Base-by-base conservation (phyloP, 1,140 invertebrate species). In the Saccostrea glomerata region DNA sequence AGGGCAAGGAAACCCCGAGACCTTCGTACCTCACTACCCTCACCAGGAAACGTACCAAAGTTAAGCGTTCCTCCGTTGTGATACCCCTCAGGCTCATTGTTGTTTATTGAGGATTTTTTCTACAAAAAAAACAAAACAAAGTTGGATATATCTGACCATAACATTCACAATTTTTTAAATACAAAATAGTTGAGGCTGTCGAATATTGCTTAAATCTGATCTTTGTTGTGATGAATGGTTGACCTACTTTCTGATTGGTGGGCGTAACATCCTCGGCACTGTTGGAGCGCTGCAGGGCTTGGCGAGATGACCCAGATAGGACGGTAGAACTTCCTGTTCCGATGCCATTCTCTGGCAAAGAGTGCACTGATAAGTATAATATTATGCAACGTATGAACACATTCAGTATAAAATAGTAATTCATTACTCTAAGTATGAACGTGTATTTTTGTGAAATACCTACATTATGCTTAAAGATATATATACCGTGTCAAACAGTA, bases 41-140 rank as follows among this genome's bases (percentile, higher is more conserved):
- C 90, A 89, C 91, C 86, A 86, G 91, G 90, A 89, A 93, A 93
- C 93, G 92, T 93, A 93, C 92, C 93, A 90, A 91, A 93, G 90
- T 97, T 97, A 92, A 97, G 94, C 84, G 91, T 96, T 96, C 91
- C 85, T 54, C 86, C 88, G 13, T 90, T 96, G 91, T 95, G 96
- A 63, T 96, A 95, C n/a, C 88, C 86, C 85, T 90, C 88, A 11
- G 70, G 86, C 47, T 90, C 84, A 36, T 90, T 90, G 87, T 90
- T 90, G 77, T 89, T 84, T 97, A 97, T 55, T 97, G 97, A 23
- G 97, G 83, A 58, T 58, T 85, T 85, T 88, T 90, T 97, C 96
- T 97, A 96, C 30, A 91, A 88, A 40, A 85, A 95, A 95, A 84
- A 89, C 5, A 95, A 95, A 84, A 89, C 5, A 47, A 47, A 1